phyloP scores from a whole-genome alignment of 2,113 vertebrate species.

The Myodes glareolus region DNA sequence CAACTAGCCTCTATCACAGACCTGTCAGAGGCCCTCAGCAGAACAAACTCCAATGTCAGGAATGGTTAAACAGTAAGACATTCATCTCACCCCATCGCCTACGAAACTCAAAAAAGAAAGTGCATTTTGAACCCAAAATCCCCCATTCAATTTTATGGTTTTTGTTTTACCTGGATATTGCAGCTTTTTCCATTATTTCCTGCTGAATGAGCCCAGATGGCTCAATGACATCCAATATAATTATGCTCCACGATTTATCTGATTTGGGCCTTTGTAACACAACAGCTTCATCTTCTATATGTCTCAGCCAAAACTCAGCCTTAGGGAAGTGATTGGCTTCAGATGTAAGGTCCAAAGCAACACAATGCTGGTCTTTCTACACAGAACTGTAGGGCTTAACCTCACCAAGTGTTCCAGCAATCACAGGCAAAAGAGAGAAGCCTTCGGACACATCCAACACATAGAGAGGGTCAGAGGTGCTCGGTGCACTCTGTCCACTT shows the following conservation, averaged over 20 bases:
- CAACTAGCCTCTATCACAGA: neutral
- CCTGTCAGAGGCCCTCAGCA: neutral
- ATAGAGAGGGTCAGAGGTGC: constrained; percentile 86
- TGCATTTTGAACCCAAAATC: neutral
- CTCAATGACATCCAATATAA: constrained; percentile 96
- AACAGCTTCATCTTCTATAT: constrained; percentile 91
- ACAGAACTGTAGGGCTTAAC: constrained; percentile 96
- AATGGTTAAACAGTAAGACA: neutral
- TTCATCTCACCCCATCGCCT: neutral
- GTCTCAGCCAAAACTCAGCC: constrained; percentile 95
- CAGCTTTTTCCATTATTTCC: constrained; percentile 98
- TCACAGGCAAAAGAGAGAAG: constrained; percentile 94
- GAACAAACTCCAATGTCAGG: neutral
- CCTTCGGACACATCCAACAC: constrained; percentile 97
- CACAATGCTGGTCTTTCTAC: constrained; percentile 94
- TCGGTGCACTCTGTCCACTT: constrained; percentile 39
- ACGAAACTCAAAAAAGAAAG: neutral
- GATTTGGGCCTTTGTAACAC: constrained; percentile 93
- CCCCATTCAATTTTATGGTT: neutral
- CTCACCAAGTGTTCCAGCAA: constrained; percentile 90
- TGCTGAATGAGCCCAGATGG: constrained; percentile 96
- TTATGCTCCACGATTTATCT: constrained; percentile 96
- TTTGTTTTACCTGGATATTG: constrained; percentile 92
- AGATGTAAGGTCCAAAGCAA: constrained; percentile 89
- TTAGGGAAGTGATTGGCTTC: constrained; percentile 89